phyloP scores from a whole-genome alignment of 2,797 vertebrate species.

The Smutsia temminckii region DNA sequence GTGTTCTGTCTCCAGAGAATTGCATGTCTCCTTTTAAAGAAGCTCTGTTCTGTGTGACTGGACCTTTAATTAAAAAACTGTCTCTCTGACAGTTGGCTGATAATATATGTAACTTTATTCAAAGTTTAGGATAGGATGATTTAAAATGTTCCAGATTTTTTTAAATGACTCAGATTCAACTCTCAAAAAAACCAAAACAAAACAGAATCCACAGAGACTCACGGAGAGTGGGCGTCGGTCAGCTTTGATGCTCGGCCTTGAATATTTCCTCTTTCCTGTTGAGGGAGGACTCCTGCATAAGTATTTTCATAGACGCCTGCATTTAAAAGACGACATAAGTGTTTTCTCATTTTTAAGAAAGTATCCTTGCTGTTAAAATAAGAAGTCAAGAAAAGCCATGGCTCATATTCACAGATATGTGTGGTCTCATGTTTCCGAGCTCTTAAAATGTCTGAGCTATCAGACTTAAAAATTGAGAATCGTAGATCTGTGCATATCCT shows the following conservation, averaged over 20 bases:
- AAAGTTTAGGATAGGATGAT: neutral
- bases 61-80: neutral
- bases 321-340: neutral
- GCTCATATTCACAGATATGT: neutral
- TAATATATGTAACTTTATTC: neutral
- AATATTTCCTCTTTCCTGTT: neutral
- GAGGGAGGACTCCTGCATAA: neutral
- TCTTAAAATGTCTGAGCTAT: neutral
- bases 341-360: constrained; percentile 28
- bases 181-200: neutral
- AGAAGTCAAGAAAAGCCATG: neutral
- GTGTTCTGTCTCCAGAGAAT: neutral
- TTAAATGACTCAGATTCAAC: neutral
- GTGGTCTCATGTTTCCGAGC: neutral
- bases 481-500: neutral
- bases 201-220: neutral
- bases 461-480: neutral
- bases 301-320: neutral
- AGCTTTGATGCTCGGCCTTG: neutral
- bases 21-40: neutral
- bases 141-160: neutral
- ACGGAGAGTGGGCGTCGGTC: neutral
- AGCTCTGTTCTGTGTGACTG: neutral
- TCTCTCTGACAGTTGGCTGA: neutral
- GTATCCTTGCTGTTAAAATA: neutral